A percentile compares a stretch with the other conserved stretches of the same genome.
These are phyloP conservation scores for Diabrotica virgifera DNA, from an alignment of 1,140 invertebrate species.

Conservation along the genomic window DNA sequence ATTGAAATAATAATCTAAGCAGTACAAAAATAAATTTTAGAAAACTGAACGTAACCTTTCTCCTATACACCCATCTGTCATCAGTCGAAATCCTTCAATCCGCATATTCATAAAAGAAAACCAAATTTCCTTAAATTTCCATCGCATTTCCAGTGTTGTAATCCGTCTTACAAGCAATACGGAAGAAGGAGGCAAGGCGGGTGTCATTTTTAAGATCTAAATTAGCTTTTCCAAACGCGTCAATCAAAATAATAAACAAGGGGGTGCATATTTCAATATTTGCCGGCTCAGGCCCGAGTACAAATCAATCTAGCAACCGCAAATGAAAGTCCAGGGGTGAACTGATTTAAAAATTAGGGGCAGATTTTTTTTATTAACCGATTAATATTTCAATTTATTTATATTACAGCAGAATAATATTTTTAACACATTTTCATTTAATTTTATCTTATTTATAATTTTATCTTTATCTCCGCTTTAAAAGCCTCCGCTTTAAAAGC, in stretches of 20 bases:
- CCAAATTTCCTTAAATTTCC: slow-evolving; percentile 2
- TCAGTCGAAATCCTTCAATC: neutral
- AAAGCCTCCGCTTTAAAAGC: too few species aligned
- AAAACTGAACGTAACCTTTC: neutral
- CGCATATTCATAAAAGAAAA: neutral
- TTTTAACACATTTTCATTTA: too few species aligned
- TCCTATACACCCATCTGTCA: neutral
- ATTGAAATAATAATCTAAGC: too few species aligned
- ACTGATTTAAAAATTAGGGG: neutral
- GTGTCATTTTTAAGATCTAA: slow-evolving; percentile 25
- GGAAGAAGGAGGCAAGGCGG: slow-evolving; percentile 4
- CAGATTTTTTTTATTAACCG: too few species aligned
- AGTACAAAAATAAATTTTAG: too few species aligned
- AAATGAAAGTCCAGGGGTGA: slow-evolving; percentile 20
- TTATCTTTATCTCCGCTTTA: too few species aligned
- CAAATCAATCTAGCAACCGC: slow-evolving; percentile 36
- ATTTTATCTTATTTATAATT: too few species aligned
- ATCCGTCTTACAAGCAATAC: slow-evolving; percentile 15
- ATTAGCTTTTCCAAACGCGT: slow-evolving; percentile 41
- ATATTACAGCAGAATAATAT: too few species aligned
- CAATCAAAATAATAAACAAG: slow-evolving; percentile 47
- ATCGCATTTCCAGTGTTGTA: slow-evolving; percentile 14
- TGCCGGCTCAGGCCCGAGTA: slow-evolving; percentile 24
- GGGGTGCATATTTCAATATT: slow-evolving; percentile 48
- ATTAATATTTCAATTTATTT: too few species aligned